Percentiles rank a stretch among this genome's conserved stretches.
Conservation (phyloP, 1,140 invertebrate genomes). For the Cyrtorhinus lividipennis region DNA sequence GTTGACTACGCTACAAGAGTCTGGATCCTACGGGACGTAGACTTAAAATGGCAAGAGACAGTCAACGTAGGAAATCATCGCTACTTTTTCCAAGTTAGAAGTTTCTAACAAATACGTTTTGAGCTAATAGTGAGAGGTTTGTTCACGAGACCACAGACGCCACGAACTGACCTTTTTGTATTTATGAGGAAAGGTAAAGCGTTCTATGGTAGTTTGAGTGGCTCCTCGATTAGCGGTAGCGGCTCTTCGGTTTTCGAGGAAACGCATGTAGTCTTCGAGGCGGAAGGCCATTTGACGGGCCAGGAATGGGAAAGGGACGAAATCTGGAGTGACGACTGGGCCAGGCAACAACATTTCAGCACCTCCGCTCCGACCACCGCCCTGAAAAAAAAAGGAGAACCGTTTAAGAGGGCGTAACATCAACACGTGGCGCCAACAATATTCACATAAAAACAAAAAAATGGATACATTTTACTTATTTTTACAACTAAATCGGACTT, state of each 20-base stretch:
- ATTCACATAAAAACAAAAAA: slow-evolving; percentile 5
- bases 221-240: slow-evolving; percentile 47
- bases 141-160: no score
- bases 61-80: no score
- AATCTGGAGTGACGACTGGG: slow-evolving; percentile 37
- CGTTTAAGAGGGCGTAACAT: no score
- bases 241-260: slow-evolving; percentile 40
- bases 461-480: neutral
- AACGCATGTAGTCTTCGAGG: slow-evolving; percentile 37
- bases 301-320: slow-evolving; percentile 40
- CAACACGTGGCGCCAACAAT: no score
- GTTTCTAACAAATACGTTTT: no score
- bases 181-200: slow-evolving; percentile 73
- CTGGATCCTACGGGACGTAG: no score
- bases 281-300: slow-evolving; percentile 31
- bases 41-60: no score
- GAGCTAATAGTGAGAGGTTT: no score
- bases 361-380: slow-evolving; percentile 24
- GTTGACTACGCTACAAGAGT: no score
- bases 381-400: slow-evolving; percentile 1
- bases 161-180: slow-evolving; percentile 69
- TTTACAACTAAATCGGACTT: neutral
- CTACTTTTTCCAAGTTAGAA: no score
- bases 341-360: slow-evolving; percentile 25
- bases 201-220: slow-evolving; percentile 58